Evolutionary conservation across 1,140 invertebrate species (phyloP).

Genomic region (Bombyx mori): ASM3026992v2 NC_085129.1:8623001-8623500

Average conservation of each 20-base stretch:
- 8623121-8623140: conserved; percentile 85
- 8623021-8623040: too few relatives aligned
- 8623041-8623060: too few relatives aligned
- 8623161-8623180: conserved; percentile 92
- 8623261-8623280: conserved; percentile 96
- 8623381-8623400: too few relatives aligned
- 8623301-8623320: conserved; percentile 92
- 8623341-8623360: not conserved
- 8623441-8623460: too few relatives aligned
- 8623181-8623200: conserved; percentile 91
- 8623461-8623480: too few relatives aligned
- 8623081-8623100: conserved; percentile 91
- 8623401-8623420: too few relatives aligned
- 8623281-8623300: conserved; percentile 92
- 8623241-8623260: conserved; percentile 84
- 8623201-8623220: conserved; percentile 85
- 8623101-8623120: conserved; percentile 90
- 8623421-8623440: too few relatives aligned
- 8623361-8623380: too few relatives aligned
- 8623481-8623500: too few relatives aligned
- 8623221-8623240: conserved; percentile 87
- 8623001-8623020: too few relatives aligned
- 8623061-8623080: conserved; percentile 20
- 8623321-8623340: conserved; percentile 89
- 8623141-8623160: conserved; percentile 90